Conservation (phyloP, 1,140 invertebrate genomes). For the Diprion similis region DNA sequence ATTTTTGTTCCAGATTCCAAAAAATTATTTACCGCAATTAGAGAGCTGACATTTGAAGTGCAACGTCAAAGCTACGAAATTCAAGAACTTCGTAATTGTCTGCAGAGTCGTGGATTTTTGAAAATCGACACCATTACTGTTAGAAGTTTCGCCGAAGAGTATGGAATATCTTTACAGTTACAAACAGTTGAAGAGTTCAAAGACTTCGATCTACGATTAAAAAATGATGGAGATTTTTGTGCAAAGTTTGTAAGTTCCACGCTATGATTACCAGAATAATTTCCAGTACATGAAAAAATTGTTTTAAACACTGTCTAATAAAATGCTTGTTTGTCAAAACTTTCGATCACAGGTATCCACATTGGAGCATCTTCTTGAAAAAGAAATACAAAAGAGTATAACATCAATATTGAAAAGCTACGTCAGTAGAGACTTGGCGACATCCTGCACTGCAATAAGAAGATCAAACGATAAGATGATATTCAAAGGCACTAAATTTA, state of each 20-base stretch:
- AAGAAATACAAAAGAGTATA: constrained; percentile 3
- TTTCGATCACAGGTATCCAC: background rate
- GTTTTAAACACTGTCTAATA: background rate
- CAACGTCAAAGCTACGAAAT: background rate
- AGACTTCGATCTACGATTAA: background rate
- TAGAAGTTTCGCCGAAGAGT: background rate
- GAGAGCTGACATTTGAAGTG: background rate
- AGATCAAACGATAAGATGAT: background rate
- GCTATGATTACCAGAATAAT: background rate
- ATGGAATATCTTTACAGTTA: background rate
- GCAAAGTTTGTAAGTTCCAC: background rate
- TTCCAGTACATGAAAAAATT: background rate
- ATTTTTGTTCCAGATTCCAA: background rate
- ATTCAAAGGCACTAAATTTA: background rate
- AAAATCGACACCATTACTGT: background rate
- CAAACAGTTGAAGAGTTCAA: background rate
- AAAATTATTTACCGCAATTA: background rate
- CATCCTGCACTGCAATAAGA: background rate
- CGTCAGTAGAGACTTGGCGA: background rate
- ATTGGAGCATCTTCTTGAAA: background rate
- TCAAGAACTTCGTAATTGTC: constrained; percentile 3
- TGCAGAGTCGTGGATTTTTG: background rate
- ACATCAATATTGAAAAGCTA: background rate
- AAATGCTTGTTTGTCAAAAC: background rate
- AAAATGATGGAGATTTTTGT: background rate